A percentile compares a stretch with the other conserved stretches of the same genome.
Conservation (phyloP, 2,113 vertebrate genomes). For the Mesoclemmys tuberculata region DNA sequence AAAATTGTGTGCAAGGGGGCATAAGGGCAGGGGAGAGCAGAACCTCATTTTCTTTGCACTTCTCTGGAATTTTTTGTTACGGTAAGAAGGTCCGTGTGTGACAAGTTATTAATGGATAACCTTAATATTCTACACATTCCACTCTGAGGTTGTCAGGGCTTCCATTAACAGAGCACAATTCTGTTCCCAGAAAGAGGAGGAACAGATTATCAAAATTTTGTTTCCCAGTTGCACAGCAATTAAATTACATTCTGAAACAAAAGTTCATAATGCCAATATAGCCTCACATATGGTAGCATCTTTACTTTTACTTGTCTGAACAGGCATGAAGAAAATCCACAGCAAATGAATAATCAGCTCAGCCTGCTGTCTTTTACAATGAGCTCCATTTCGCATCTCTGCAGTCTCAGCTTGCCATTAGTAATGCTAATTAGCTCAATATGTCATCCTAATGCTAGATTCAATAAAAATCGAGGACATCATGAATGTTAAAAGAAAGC, state of each 20-base stretch:
- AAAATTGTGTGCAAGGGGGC: background rate
- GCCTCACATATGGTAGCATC: background rate
- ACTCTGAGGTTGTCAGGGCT: background rate
- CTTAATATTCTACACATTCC: background rate
- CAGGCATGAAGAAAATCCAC: slow-evolving; percentile 48
- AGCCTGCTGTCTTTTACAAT: slow-evolving; percentile 21
- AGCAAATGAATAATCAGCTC: slow-evolving; percentile 34
- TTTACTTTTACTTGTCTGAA: slow-evolving; percentile 50
- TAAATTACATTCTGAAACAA: slow-evolving; percentile 3
- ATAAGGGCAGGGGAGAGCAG: background rate
- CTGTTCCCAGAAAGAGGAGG: background rate
- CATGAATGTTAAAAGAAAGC: slow-evolving; percentile 34
- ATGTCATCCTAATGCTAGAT: background rate
- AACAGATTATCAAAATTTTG: slow-evolving; percentile 2
- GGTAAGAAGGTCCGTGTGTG: background rate
- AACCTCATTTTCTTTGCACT: background rate
- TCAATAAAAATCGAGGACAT: background rate
- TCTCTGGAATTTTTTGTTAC: background rate
- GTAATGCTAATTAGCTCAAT: slow-evolving; percentile 43
- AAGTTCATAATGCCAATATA: slow-evolving; percentile 35
- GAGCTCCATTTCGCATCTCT: background rate
- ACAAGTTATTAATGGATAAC: background rate
- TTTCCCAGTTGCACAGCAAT: slow-evolving; percentile 2
- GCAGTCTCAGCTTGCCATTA: slow-evolving; percentile 26
- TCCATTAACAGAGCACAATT: background rate